A percentile compares a stretch with the other conserved stretches of the same genome.
Evolutionary conservation across 2,797 vertebrate species (phyloP).

Genomic region (Meda fulgida): DNA sequence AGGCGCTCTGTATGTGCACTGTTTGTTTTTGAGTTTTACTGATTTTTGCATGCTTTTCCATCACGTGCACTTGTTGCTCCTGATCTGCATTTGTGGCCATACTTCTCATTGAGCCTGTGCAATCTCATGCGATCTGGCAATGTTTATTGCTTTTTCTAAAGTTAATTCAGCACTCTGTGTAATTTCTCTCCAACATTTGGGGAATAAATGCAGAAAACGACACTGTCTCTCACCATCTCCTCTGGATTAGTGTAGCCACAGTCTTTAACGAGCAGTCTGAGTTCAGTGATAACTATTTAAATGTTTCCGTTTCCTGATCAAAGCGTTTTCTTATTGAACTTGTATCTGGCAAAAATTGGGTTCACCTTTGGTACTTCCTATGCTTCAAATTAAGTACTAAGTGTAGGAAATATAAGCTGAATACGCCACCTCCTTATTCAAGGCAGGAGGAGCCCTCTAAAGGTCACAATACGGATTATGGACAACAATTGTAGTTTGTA

Average conservation of each 20-base stretch:
- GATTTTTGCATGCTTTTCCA: too few species aligned
- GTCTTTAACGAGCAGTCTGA: conserved; percentile 23
- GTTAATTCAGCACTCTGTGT: conserved; percentile 14
- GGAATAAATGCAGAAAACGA: conserved; percentile 32
- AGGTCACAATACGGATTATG: too few species aligned
- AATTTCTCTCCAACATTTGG: conserved; percentile 8
- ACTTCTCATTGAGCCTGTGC: conserved; percentile 15
- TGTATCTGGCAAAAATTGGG: conserved; percentile 34
- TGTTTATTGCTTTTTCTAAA: conserved; percentile 35
- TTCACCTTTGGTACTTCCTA: conserved; percentile 33
- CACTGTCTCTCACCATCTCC: conserved; percentile 36
- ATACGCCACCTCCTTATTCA: too few species aligned
- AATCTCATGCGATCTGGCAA: conserved; percentile 4
- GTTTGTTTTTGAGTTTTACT: not conserved
- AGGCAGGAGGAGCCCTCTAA: too few species aligned
- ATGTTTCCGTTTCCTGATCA: not conserved
- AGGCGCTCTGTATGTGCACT: not conserved
- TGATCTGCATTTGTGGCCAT: conserved; percentile 12
- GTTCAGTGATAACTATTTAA: conserved; percentile 28
- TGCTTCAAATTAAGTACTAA: conserved; percentile 24
- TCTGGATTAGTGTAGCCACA: conserved; percentile 22
- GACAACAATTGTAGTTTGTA: too few species aligned
- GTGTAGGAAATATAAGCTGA: too few species aligned
- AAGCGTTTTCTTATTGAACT: conserved; percentile 43
- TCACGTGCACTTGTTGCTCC: not conserved